phyloP scores from a whole-genome alignment of 2,113 vertebrate genomes.

The Microcebus tavaratra region DNA sequence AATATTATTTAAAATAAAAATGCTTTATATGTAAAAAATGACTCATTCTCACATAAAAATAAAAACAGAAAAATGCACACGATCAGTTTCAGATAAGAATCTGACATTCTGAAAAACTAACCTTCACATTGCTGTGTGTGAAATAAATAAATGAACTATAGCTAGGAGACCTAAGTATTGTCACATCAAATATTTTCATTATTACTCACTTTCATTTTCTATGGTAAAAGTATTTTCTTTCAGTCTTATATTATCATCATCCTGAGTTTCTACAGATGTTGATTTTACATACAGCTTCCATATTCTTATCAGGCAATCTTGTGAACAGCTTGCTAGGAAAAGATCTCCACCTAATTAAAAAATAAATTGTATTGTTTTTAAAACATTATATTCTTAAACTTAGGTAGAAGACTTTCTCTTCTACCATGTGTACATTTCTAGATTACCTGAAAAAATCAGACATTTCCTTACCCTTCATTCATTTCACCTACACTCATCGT shows the following conservation, averaged over 20 bases:
- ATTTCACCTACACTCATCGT: background rate
- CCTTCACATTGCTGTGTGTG: background rate
- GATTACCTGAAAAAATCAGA: background rate
- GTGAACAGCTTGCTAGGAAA: conserved; percentile 95
- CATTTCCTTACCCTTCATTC: background rate
- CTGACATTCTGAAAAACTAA: conserved; percentile 8
- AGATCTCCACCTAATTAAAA: conserved; percentile 89
- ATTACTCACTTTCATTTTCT: conserved; percentile 85
- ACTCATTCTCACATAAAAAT: conserved; percentile 12
- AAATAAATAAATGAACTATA: background rate
- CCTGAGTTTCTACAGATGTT: conserved; percentile 72
- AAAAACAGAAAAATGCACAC: background rate
- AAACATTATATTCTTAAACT: conserved; percentile 26
- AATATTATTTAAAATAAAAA: background rate
- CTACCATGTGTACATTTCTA: background rate
- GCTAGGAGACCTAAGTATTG: background rate
- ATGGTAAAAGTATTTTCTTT: conserved; percentile 93
- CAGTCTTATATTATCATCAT: conserved; percentile 87
- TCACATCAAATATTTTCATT: conserved; percentile 1
- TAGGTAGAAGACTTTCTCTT: background rate
- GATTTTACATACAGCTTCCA: conserved; percentile 92
- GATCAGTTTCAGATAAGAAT: background rate
- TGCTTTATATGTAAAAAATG: conserved; percentile 30
- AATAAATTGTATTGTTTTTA: conserved; percentile 31
- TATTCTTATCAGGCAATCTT: conserved; percentile 96